These are phyloP conservation scores for Theocolax elegans DNA, from an alignment of 1,140 invertebrate species.

Conservation along the genomic window DNA sequence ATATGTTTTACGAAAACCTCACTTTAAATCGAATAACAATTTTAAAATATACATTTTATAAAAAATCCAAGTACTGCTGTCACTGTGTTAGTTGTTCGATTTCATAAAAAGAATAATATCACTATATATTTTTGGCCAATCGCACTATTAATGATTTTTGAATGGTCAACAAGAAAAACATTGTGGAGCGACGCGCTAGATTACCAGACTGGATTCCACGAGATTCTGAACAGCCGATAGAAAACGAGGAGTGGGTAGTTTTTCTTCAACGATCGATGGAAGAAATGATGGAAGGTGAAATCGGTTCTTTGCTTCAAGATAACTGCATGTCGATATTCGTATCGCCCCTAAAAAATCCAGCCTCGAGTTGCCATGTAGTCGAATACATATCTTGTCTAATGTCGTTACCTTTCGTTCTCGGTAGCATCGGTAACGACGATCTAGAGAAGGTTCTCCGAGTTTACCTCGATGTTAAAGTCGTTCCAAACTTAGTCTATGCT, in stretches of 20 bases:
- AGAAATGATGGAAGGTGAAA: slow-evolving; percentile 78
- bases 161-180: slow-evolving; percentile 18
- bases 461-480: slow-evolving; percentile 79
- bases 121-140: too few species aligned
- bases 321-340: slow-evolving; percentile 80
- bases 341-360: slow-evolving; percentile 75
- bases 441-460: slow-evolving; percentile 73
- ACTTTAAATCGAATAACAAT: too few species aligned
- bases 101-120: too few species aligned
- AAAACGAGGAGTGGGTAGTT: slow-evolving; percentile 84
- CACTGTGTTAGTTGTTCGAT: too few species aligned
- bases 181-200: slow-evolving; percentile 7
- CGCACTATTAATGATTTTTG: neutral
- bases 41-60: too few species aligned
- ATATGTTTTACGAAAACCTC: too few species aligned
- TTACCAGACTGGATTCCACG: slow-evolving; percentile 54
- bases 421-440: slow-evolving; percentile 64
- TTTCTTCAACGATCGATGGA: slow-evolving; percentile 74
- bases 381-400: slow-evolving; percentile 77
- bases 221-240: slow-evolving; percentile 72
- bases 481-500: slow-evolving; percentile 81
- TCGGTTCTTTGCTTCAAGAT: slow-evolving; percentile 76
- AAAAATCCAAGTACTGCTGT: too few species aligned
- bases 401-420: slow-evolving; percentile 76
- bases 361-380: slow-evolving; percentile 73